Base-by-base conservation (phyloP, 2,797 vertebrate species). In the Lateolabrax maculatus region DNA sequence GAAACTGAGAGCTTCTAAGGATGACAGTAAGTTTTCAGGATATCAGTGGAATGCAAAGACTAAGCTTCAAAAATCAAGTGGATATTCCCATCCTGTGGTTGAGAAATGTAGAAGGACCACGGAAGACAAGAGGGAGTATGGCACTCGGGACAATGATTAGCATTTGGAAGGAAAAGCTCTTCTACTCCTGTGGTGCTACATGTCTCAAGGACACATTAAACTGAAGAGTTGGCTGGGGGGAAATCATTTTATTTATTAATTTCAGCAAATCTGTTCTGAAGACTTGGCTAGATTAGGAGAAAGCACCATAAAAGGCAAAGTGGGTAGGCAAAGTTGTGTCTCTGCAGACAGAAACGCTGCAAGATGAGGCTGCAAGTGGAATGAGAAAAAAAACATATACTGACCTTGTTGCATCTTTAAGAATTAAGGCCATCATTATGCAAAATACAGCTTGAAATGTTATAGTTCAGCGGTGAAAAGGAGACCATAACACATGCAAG, bases 141-240 rank as follows among this genome's bases (percentile, higher is more conserved):
- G 80, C 77, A 84, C 74, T 44, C 4, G 18, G 66, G 82, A 86
- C 77, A 83, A 81, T 55, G 84, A 91, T 91, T 85, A 85, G 69
- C 57, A 88, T 87, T 84, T 84, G 73, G 85, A 83, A 83, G 77
- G 77, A 72, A 88, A 85, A 73, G 55, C 51, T 37, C 63, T 44
- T 72, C 46, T 39, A 56, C 60, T 86, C 63, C 61, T 73, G 77
- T 72, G 48, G 52, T 52, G 84, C 72, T 52, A 58, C 65, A 52
- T 62, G 57, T 90, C 72, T 91, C 85, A 89, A 88, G 84, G 85
- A 91, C 84, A 91, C 82, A 86, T 86, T 89, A 69, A 77, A 84
- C 79, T 86, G 72, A 84, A 79, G 56, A 82, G 75, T 41, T 71
- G 34, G 62, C 77, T 51, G 13, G 43, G 23, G 49, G 8, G 7